phyloP scores from a whole-genome alignment of 2,888 invertebrate genomes.

The Drosophila robusta region DNA sequence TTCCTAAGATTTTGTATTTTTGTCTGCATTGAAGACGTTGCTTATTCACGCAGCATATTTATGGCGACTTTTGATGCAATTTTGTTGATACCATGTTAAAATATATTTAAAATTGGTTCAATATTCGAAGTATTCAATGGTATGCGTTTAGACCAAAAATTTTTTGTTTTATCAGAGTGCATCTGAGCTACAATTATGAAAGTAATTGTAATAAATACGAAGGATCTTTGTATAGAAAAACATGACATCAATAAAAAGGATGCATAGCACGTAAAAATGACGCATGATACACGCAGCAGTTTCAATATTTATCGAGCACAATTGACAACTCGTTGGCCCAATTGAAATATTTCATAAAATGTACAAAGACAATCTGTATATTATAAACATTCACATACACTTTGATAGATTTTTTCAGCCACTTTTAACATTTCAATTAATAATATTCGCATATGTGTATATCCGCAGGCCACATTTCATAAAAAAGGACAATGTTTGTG shows the following conservation, averaged over 20 bases:
- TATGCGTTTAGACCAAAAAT: background rate
- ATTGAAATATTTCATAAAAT: background rate
- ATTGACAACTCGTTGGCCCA: background rate
- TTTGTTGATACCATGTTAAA: too few species aligned
- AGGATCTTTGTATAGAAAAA: too few species aligned
- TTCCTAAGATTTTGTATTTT: too few species aligned
- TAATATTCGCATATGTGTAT: slow-evolving; percentile 36
- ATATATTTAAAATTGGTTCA: too few species aligned
- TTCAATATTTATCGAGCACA: background rate
- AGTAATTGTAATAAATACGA: background rate
- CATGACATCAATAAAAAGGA: too few species aligned
- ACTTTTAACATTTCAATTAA: slow-evolving; percentile 53
- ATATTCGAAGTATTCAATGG: too few species aligned
- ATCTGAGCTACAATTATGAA: background rate
- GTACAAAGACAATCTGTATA: background rate
- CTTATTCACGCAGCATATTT: too few species aligned
- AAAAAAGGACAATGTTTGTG: slow-evolving; percentile 15
- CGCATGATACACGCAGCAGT: too few species aligned
- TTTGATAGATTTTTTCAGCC: background rate
- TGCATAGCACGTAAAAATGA: too few species aligned
- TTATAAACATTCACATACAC: background rate
- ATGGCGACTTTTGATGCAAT: too few species aligned
- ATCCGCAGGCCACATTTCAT: slow-evolving; percentile 15
- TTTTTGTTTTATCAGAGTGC: background rate
- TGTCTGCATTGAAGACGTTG: too few species aligned